Evolutionary conservation across 2,888 invertebrate species (phyloP), one percentile per base, ranked within the genome.

Genomic region (Lumbricus terrestris): DNA sequence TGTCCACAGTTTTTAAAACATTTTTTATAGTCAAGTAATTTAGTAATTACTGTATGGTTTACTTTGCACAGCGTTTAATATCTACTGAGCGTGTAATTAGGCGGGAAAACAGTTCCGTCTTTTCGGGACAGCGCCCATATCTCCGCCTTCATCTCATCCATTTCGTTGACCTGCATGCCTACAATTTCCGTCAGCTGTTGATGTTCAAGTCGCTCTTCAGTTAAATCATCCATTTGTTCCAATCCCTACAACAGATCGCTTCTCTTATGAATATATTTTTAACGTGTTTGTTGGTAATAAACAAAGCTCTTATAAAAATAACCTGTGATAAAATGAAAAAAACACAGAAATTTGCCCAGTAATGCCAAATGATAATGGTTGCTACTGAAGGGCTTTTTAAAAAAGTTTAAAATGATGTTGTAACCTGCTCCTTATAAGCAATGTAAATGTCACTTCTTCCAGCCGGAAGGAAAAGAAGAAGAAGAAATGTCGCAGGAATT

Each of bases 81-180:
- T 69, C 69, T 69, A 11, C n/a, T 0, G n/a, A 11, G 6, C 16
- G 29, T n/a, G n/a, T 69, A 69, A 69, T n/a, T 69, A 0, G 69
- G 69, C n/a, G 69, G 69, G n/a, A 69, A 69, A n/a, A 69, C 69
- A 3, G 69, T 69, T 13, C 95, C 95, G 11, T 95, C 95, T 92
- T 95, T 95, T 33, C 94, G 91, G 1, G 95, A 95, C 29, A 95
- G 92, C 83, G 95, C 93, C 91, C 94, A 93, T 38, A 95, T 95
- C 92, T 95, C 95, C 90, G 94, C 94, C 91, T 95, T 95, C 16
- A 95, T 93, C 16, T 94, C 94, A 90, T 95, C 94, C 0, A 95
- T 93, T 92, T 95, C 95, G 92, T 95, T 95, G 5, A 95, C 94
- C 92, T 95, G 95, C 4, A 95, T 93, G 90, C 95, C 94, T 29